Evolutionary conservation across 2,797 vertebrate species (phyloP).

Genomic region (Pseudochirops corinnae): DNA sequence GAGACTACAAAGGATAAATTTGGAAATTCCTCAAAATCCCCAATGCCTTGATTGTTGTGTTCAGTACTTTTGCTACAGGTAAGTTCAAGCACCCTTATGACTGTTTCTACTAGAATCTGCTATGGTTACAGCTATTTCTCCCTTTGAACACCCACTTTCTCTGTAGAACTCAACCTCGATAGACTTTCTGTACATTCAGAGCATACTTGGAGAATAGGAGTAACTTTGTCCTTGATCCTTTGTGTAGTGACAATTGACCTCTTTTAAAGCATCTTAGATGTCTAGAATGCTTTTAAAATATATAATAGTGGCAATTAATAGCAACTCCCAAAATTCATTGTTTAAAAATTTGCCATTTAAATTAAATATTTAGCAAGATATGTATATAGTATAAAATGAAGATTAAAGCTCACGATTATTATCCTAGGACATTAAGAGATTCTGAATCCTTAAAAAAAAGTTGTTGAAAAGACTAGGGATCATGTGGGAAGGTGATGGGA

Average conservation of each 20-base stretch:
- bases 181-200: neutral
- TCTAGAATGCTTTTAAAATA: constrained; percentile 43
- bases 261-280: constrained; percentile 34
- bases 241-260: neutral
- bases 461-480: neutral
- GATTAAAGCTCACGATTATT: neutral
- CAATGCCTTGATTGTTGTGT: neutral
- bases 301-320: constrained; percentile 49
- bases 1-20: neutral
- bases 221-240: neutral
- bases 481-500: neutral
- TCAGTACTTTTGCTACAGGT: neutral
- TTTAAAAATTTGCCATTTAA: constrained; percentile 50
- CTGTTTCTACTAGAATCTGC: neutral
- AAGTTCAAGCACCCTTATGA: neutral
- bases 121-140: no score
- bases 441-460: neutral
- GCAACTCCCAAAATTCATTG: neutral
- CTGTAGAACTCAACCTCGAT: neutral
- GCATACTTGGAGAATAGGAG: neutral
- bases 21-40: neutral
- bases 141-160: neutral
- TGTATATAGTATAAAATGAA: neutral
- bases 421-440: neutral
- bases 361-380: constrained; percentile 58